Conservation (phyloP, 2,888 invertebrate genomes). For the Listrodromus nycthemerus region DNA sequence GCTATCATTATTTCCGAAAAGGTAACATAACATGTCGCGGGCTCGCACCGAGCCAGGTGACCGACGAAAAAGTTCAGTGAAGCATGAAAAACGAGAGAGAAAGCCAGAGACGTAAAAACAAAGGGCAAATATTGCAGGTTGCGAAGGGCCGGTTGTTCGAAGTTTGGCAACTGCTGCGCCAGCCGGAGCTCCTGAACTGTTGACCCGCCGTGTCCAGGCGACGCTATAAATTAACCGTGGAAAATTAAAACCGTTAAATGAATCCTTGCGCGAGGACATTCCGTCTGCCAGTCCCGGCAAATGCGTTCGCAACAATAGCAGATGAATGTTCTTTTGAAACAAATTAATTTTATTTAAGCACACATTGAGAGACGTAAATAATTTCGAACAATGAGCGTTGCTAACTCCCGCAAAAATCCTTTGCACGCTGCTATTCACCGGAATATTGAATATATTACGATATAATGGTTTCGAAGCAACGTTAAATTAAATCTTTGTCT, state of each 20-base stretch:
- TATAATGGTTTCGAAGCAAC: no score
- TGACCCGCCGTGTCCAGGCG: constrained; percentile 40
- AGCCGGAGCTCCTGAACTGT: constrained; percentile 50
- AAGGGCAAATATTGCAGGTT: constrained; percentile 15
- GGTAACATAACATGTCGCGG: constrained; percentile 16
- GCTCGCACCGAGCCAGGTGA: constrained; percentile 25
- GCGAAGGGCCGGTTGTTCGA: constrained; percentile 31
- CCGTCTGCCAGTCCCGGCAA: not conserved
- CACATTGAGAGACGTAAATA: not conserved
- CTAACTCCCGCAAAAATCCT: not conserved
- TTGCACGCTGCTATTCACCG: no score
- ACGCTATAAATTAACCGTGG: constrained; percentile 33
- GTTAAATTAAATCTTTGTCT: no score
- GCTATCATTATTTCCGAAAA: constrained; percentile 35
- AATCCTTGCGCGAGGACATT: constrained; percentile 22
- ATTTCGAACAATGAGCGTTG: not conserved
- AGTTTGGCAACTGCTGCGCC: constrained; percentile 47
- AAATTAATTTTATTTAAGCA: not conserved
- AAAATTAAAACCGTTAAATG: constrained; percentile 61
- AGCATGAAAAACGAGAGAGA: constrained; percentile 31
- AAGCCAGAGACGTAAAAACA: constrained; percentile 4
- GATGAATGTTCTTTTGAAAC: no score
- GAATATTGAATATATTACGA: no score
- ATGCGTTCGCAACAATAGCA: no score
- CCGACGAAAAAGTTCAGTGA: constrained; percentile 40